Evolutionary conservation across 2,888 invertebrate genomes (phyloP).

Genomic region (Orthosia incerta): DNA sequence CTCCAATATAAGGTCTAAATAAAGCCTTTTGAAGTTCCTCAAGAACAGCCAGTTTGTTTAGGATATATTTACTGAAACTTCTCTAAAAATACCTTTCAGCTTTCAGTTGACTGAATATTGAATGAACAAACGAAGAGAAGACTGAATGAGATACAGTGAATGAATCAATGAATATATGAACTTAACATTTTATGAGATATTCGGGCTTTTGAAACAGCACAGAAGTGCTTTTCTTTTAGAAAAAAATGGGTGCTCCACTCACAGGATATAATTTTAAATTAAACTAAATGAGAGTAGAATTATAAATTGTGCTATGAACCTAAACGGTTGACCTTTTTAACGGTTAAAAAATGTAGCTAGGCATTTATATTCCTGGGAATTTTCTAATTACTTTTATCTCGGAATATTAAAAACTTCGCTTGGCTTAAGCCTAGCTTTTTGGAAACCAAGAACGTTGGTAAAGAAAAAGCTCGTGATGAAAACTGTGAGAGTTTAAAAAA

Average conservation of each 20-base stretch:
- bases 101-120: slow-evolving; percentile 29
- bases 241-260: background rate
- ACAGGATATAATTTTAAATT: slow-evolving; percentile 20
- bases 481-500: too few relatives aligned
- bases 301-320: slow-evolving; percentile 34
- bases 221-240: background rate
- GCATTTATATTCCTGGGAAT: background rate
- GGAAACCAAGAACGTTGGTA: background rate
- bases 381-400: background rate
- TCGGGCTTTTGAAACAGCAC: slow-evolving; percentile 1
- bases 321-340: background rate
- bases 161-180: slow-evolving; percentile 23
- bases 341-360: background rate
- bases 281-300: slow-evolving; percentile 12
- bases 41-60: background rate
- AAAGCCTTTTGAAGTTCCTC: background rate
- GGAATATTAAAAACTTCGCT: background rate
- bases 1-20: background rate
- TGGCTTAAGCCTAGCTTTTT: background rate
- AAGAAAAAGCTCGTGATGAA: background rate
- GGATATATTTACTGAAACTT: background rate
- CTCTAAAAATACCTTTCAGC: slow-evolving; percentile 8
- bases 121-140: slow-evolving; percentile 1
- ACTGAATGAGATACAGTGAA: slow-evolving; percentile 10
- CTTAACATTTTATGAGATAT: slow-evolving; percentile 14